A percentile compares a stretch with the other conserved stretches of the same genome.
Evolutionary conservation across 2,888 invertebrate genomes (phyloP).

Genomic region (Zygothrica quintamaculata): DNA sequence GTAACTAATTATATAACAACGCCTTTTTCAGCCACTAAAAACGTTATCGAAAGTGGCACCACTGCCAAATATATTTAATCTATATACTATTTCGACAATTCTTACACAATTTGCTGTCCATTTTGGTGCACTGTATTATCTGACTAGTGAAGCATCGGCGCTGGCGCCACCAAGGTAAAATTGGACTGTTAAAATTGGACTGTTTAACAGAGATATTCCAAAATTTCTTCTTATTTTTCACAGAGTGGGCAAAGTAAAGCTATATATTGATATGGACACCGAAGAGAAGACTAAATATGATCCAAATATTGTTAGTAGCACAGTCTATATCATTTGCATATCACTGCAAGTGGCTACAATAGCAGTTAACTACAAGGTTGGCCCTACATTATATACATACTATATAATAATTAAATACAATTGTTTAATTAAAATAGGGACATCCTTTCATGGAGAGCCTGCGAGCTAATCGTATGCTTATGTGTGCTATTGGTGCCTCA

Average conservation of each 20-base stretch:
- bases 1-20: neutral
- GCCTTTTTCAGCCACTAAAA: slow-evolving; percentile 91
- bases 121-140: slow-evolving; percentile 94
- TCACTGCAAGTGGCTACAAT: slow-evolving; percentile 99
- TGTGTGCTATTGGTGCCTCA: slow-evolving; percentile 95
- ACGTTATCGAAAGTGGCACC: slow-evolving; percentile 96
- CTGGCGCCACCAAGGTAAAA: slow-evolving; percentile 89
- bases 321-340: slow-evolving; percentile 99
- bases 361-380: slow-evolving; percentile 98
- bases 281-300: slow-evolving; percentile 94
- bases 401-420: neutral
- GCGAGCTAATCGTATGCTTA: slow-evolving; percentile 94
- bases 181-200: no score
- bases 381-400: neutral
- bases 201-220: no score
- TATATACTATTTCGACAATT: slow-evolving; percentile 98
- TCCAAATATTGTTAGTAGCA: slow-evolving; percentile 97
- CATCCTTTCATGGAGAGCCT: slow-evolving; percentile 99
- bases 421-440: slow-evolving; percentile 89
- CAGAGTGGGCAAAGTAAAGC: slow-evolving; percentile 87
- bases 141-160: slow-evolving; percentile 92
- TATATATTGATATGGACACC: slow-evolving; percentile 86
- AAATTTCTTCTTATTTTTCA: neutral
- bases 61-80: slow-evolving; percentile 98
- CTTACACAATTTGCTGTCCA: slow-evolving; percentile 97